Conservation (phyloP, 2,888 invertebrate species). For the Lasius platythorax region DNA sequence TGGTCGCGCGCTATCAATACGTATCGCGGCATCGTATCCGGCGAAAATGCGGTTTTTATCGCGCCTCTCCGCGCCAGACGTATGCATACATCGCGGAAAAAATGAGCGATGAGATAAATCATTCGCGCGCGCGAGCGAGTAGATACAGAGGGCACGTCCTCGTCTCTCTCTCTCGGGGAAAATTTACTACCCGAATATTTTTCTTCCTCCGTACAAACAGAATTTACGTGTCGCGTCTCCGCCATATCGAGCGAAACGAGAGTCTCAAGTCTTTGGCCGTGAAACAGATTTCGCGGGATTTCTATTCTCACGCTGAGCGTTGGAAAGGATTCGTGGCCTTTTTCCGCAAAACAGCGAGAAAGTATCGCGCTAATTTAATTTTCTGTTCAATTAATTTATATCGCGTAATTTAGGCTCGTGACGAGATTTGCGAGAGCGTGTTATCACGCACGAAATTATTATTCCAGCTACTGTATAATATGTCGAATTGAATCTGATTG, state of each 20-base stretch:
- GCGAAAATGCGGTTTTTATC: conserved; percentile 41
- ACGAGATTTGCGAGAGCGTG: not conserved
- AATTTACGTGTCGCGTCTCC: conserved; percentile 39
- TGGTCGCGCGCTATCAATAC: conserved; percentile 41
- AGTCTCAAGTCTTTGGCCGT: not conserved
- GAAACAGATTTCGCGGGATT: conserved; percentile 8
- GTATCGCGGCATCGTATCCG: conserved; percentile 26
- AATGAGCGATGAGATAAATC: conserved; percentile 61
- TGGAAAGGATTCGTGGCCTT: not conserved
- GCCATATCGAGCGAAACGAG: conserved; percentile 36
- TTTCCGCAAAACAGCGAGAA: not conserved
- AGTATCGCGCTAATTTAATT: not conserved
- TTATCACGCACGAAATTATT: not conserved
- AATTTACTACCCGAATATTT: conserved; percentile 70
- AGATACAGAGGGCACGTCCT: conserved; percentile 61
- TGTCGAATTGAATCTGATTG: not conserved
- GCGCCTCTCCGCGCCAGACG: not conserved
- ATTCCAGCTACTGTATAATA: not conserved
- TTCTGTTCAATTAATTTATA: not conserved
- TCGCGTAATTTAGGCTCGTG: not conserved
- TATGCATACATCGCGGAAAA: conserved; percentile 35
- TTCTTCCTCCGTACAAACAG: conserved; percentile 1
- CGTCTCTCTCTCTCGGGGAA: conserved; percentile 48
- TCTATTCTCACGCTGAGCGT: not conserved
- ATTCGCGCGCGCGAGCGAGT: conserved; percentile 29